Conservation (phyloP, 2,113 vertebrate genomes). For the Oncorhynchus kisutch region DNA sequence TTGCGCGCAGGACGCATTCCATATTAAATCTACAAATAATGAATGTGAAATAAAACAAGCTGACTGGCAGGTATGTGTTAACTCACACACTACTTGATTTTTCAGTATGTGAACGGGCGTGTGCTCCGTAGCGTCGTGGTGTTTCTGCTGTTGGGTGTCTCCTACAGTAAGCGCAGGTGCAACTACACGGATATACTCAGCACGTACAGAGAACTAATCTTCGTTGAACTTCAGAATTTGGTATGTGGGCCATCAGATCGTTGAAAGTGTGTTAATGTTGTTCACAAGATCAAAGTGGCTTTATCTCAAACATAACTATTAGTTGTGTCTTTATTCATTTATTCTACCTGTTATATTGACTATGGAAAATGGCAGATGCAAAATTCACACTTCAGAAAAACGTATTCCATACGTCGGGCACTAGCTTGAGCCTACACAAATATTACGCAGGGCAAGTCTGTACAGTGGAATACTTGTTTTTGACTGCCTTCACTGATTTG, state of each 20-base stretch:
- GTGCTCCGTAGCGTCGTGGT: slow-evolving; percentile 61
- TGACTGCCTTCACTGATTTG: not conserved
- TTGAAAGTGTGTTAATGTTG: not conserved
- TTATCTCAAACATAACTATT: not conserved
- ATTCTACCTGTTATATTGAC: too few species aligned
- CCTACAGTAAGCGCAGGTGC: slow-evolving; percentile 59
- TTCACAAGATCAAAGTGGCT: not conserved
- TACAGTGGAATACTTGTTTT: not conserved
- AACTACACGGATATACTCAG: slow-evolving; percentile 66
- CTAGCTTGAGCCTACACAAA: too few species aligned
- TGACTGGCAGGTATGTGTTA: too few species aligned
- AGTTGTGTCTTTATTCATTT: too few species aligned
- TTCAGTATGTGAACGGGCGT: slow-evolving; percentile 64
- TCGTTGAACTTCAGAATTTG: slow-evolving; percentile 68
- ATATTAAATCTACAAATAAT: too few species aligned
- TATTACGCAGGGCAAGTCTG: too few species aligned
- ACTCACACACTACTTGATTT: too few species aligned
- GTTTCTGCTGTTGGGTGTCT: slow-evolving; percentile 59
- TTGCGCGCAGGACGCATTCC: too few species aligned
- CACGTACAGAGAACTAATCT: slow-evolving; percentile 64
- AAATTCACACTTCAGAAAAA: too few species aligned
- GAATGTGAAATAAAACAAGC: too few species aligned
- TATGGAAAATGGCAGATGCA: too few species aligned
- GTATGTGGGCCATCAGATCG: slow-evolving; percentile 37
- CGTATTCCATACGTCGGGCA: too few species aligned